phyloP scores from a whole-genome alignment of 2,888 invertebrate genomes.

The Drosophila parthenogenetica region DNA sequence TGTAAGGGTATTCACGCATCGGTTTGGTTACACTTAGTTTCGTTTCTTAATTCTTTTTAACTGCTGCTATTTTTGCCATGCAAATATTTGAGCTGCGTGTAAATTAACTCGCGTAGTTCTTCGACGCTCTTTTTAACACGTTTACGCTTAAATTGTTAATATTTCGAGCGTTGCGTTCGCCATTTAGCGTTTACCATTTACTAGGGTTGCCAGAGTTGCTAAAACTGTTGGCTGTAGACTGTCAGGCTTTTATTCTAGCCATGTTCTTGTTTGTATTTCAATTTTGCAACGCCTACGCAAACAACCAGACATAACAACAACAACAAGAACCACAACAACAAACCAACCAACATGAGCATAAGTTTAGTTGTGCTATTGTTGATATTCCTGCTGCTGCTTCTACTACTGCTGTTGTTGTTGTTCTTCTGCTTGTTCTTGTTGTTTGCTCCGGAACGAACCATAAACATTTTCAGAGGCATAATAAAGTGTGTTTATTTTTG shows the following conservation, averaged over 20 bases:
- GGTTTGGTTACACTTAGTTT: neutral
- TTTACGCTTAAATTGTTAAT: slow-evolving; percentile 75
- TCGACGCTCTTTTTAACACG: slow-evolving; percentile 70
- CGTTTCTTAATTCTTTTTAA: slow-evolving; percentile 56
- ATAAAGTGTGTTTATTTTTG: slow-evolving; percentile 73
- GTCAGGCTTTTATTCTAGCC: slow-evolving; percentile 15
- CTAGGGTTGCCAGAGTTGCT: slow-evolving; percentile 16
- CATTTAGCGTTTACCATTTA: slow-evolving; percentile 31
- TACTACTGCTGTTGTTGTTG: slow-evolving; percentile 14
- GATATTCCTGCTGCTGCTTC: too few relatives aligned
- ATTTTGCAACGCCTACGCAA: slow-evolving; percentile 73
- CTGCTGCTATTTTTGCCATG: slow-evolving; percentile 52
- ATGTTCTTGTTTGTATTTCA: slow-evolving; percentile 71
- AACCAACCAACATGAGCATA: slow-evolving; percentile 52
- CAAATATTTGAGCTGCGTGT: slow-evolving; percentile 78
- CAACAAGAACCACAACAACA: slow-evolving; percentile 31
- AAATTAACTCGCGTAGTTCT: slow-evolving; percentile 75
- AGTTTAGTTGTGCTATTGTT: slow-evolving; percentile 51
- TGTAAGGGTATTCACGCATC: slow-evolving; percentile 32
- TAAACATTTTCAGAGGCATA: slow-evolving; percentile 72
- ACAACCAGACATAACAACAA: slow-evolving; percentile 47
- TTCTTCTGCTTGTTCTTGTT: slow-evolving; percentile 25
- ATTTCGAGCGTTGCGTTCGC: slow-evolving; percentile 54
- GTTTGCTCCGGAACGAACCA: slow-evolving; percentile 43
- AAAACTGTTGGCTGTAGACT: slow-evolving; percentile 35